Conservation (phyloP, 1,140 invertebrate genomes). For the Drosophila ironensis region DNA sequence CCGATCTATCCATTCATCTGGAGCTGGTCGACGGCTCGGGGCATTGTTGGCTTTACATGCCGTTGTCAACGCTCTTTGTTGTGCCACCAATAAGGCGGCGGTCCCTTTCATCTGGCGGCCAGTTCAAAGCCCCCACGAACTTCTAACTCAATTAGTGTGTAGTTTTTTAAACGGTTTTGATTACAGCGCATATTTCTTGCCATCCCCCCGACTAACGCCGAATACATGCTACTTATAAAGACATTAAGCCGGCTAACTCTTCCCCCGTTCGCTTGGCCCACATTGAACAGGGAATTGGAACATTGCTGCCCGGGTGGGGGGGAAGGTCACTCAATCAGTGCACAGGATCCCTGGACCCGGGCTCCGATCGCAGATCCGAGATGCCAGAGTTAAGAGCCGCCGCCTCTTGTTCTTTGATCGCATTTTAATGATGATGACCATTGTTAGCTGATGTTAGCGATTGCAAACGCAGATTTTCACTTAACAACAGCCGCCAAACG, state of each 20-base stretch:
- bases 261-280: slow-evolving; percentile 42
- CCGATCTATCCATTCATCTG: slow-evolving; percentile 46
- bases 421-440: slow-evolving; percentile 81
- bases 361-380: background rate
- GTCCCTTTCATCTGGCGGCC: slow-evolving; percentile 60
- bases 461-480: slow-evolving; percentile 76
- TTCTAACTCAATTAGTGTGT: slow-evolving; percentile 79
- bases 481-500: slow-evolving; percentile 64
- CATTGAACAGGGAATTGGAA: slow-evolving; percentile 21
- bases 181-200: slow-evolving; percentile 66
- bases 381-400: slow-evolving; percentile 4
- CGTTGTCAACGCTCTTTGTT: slow-evolving; percentile 80
- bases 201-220: slow-evolving; percentile 2
- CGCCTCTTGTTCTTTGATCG: slow-evolving; percentile 64
- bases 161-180: slow-evolving; percentile 79
- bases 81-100: slow-evolving; percentile 69
- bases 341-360: slow-evolving; percentile 14
- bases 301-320: background rate
- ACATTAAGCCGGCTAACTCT: slow-evolving; percentile 64
- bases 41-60: slow-evolving; percentile 73
- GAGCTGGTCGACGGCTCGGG: slow-evolving; percentile 36
- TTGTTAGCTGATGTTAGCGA: slow-evolving; percentile 81
- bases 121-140: slow-evolving; percentile 68
- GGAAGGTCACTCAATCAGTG: slow-evolving; percentile 70
- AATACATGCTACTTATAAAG: slow-evolving; percentile 69